phyloP scores from a whole-genome alignment of 2,888 invertebrate genomes.

The Argyresthia goedartella region DNA sequence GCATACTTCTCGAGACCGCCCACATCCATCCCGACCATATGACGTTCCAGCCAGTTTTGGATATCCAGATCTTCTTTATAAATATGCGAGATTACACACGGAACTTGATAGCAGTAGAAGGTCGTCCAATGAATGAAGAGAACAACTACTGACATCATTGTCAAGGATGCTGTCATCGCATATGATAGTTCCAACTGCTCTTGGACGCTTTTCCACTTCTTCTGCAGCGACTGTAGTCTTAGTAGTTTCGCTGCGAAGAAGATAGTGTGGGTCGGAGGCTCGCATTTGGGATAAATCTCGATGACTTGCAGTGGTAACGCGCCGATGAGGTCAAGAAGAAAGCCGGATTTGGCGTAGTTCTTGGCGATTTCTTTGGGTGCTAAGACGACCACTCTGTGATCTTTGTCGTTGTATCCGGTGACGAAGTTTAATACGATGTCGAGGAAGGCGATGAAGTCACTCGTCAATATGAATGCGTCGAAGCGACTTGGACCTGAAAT shows the following conservation, averaged over 20 bases:
- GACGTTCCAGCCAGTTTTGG: too few species aligned
- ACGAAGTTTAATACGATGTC: constrained; percentile 32
- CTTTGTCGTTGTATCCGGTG: constrained; percentile 38
- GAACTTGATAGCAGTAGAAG: constrained; percentile 30
- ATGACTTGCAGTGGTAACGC: constrained; percentile 34
- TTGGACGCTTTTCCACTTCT: constrained; percentile 23
- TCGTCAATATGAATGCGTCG: constrained; percentile 28
- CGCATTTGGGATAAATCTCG: constrained; percentile 20
- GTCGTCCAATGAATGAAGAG: constrained; percentile 44
- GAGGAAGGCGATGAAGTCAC: constrained; percentile 27
- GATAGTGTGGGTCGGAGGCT: constrained; percentile 29
- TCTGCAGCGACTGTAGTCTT: constrained; percentile 18
- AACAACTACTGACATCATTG: constrained; percentile 17
- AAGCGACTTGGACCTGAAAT: constrained; percentile 28
- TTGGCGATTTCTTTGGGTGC: constrained; percentile 26
- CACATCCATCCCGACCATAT: too few species aligned
- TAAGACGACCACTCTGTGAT: constrained; percentile 29
- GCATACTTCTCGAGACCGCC: constrained; percentile 26
- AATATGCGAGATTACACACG: constrained; percentile 25
- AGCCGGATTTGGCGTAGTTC: constrained; percentile 25
- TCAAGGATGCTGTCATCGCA: constrained; percentile 17
- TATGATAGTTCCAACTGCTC: constrained; percentile 31
- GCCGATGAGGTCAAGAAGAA: constrained; percentile 28
- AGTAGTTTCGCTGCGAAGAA: constrained; percentile 34
- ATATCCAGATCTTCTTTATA: constrained; percentile 6